Evolutionary conservation across 2,113 vertebrate genomes (phyloP).

Genomic region (Macroglossus sobrinus): DNA sequence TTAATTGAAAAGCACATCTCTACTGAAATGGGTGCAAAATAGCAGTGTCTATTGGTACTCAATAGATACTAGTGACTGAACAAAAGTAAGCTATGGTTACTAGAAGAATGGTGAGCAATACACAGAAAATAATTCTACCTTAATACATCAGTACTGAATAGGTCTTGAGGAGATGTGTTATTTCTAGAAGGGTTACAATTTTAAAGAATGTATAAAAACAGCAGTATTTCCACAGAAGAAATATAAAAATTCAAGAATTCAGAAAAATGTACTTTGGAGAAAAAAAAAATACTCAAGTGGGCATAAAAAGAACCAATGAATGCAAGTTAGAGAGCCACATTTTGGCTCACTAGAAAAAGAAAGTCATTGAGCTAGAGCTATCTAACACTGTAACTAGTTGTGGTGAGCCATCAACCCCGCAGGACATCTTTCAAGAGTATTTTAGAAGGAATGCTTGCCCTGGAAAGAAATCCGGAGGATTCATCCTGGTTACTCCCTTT

Average conservation of each 20-base stretch:
- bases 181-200: not conserved
- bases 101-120: not conserved
- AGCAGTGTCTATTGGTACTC: too few species aligned
- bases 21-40: not conserved
- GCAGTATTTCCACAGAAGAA: not conserved
- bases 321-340: not conserved
- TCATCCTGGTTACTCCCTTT: not conserved
- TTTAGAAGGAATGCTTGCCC: slow-evolving; percentile 9
- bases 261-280: not conserved
- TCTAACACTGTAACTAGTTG: not conserved
- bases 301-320: not conserved
- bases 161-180: not conserved
- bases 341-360: not conserved
- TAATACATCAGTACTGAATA: not conserved
- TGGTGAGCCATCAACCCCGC: not conserved
- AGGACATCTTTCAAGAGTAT: not conserved
- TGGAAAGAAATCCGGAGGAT: not conserved
- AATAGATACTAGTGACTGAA: not conserved
- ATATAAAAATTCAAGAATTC: not conserved
- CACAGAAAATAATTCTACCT: not conserved
- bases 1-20: not conserved
- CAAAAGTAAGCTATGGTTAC: not conserved
- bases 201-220: not conserved
- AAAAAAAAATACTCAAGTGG: not conserved
- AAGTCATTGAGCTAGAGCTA: not conserved